Percentiles rank a stretch among this genome's conserved stretches.
phyloP scores from a whole-genome alignment of 1,140 invertebrate genomes.

The Scaptomyza montana region DNA sequence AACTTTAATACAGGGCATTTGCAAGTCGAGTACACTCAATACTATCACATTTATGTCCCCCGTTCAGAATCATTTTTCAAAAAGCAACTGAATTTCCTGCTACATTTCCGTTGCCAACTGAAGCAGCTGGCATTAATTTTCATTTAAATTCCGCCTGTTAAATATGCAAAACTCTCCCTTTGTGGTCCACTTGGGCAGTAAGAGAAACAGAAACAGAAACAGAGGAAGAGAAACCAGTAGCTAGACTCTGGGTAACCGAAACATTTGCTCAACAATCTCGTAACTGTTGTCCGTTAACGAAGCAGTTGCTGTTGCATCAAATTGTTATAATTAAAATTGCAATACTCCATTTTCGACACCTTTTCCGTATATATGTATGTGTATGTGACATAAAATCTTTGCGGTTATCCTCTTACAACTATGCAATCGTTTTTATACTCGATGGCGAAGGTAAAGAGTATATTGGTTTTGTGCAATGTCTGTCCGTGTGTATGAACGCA shows the following conservation, averaged over 20 bases:
- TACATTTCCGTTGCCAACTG: slow-evolving; percentile 17
- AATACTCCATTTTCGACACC: slow-evolving; percentile 59
- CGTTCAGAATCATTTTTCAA: slow-evolving; percentile 28
- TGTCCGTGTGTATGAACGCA: too few species aligned
- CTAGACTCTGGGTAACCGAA: background rate
- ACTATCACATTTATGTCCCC: background rate
- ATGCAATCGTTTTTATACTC: background rate
- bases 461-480: too few species aligned
- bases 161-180: slow-evolving; percentile 61
- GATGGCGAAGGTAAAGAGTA: too few species aligned
- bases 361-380: slow-evolving; percentile 8
- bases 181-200: slow-evolving; percentile 18
- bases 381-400: slow-evolving; percentile 43
- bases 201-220: background rate
- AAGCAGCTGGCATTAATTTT: slow-evolving; percentile 64
- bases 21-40: background rate
- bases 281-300: slow-evolving; percentile 43
- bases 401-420: slow-evolving; percentile 29
- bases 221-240: background rate
- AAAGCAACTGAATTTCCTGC: slow-evolving; percentile 19
- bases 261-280: background rate
- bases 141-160: slow-evolving; percentile 73
- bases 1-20: background rate
- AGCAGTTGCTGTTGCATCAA: slow-evolving; percentile 44
- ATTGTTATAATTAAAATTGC: slow-evolving; percentile 67